These are phyloP conservation scores for Cyclophora punctaria DNA, from an alignment of 2,888 invertebrate species.

Conservation along the genomic window DNA sequence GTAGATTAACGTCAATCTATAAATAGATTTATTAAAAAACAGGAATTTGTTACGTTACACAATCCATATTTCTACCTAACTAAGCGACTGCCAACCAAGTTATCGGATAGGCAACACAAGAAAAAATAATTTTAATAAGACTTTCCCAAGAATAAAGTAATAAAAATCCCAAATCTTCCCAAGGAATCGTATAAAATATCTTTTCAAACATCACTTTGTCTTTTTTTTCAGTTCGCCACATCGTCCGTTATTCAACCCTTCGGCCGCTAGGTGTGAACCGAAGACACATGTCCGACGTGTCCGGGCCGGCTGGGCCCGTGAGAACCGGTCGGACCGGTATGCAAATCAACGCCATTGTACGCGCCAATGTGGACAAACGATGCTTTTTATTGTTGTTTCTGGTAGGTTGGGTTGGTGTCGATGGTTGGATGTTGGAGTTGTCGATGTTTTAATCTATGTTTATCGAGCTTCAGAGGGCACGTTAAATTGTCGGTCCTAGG, in stretches of 20 bases:
- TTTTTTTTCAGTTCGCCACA: too few species aligned
- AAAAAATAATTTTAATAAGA: too few species aligned
- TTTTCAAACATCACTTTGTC: conserved; percentile 11
- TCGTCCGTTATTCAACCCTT: conserved; percentile 3
- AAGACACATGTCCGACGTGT: conserved; percentile 23
- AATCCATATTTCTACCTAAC: too few species aligned
- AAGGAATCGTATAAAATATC: conserved; percentile 13
- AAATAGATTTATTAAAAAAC: too few species aligned
- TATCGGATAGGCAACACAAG: too few species aligned
- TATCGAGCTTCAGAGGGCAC: too few species aligned
- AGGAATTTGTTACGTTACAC: too few species aligned
- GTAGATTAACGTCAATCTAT: too few species aligned
- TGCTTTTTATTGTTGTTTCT: conserved; percentile 41
- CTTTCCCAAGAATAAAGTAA: too few species aligned
- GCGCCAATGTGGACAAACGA: conserved; percentile 44
- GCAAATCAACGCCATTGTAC: conserved; percentile 60
- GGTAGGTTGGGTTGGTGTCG: conserved; percentile 16
- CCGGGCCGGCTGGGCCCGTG: conserved; percentile 33
- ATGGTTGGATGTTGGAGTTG: conserved; percentile 16
- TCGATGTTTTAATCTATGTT: conserved; percentile 10
- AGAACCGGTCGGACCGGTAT: conserved; percentile 62
- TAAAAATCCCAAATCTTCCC: too few species aligned
- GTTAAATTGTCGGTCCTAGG: too few species aligned
- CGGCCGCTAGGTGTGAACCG: conserved; percentile 14
- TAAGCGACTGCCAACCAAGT: too few species aligned